Percentiles rank a stretch among this genome's conserved stretches.
Conservation (phyloP, 2,888 invertebrate genomes). For the Ceraclea dissimilis region DNA sequence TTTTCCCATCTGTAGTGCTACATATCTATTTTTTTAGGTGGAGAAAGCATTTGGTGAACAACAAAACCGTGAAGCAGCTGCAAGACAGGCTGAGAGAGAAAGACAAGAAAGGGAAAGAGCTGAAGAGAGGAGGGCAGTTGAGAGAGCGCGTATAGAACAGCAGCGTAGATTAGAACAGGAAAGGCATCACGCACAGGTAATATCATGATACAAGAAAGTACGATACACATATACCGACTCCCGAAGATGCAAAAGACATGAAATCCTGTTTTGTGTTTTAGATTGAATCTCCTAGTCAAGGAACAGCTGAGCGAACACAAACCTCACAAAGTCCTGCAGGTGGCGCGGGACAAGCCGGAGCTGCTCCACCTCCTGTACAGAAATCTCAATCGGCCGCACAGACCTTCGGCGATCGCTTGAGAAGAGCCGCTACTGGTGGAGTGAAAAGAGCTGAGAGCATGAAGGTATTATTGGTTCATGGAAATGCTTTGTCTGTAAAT, state of each 20-base stretch:
- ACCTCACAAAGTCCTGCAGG: conserved; percentile 21
- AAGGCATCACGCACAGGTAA: conserved; percentile 15
- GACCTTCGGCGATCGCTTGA: conserved; percentile 56
- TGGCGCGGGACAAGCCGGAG: conserved; percentile 32
- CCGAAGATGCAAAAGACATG: not conserved
- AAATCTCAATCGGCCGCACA: conserved; percentile 54
- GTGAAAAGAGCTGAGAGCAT: conserved; percentile 86
- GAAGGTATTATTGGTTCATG: conserved; percentile 51
- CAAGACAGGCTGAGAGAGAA: conserved; percentile 69
- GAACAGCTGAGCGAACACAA: not conserved
- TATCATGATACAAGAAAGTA: no score
- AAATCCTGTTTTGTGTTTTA: not conserved
- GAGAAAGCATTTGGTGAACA: conserved; percentile 83
- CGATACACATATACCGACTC: not conserved
- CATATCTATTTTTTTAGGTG: conserved; percentile 39
- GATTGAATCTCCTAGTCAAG: not conserved
- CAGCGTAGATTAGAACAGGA: conserved; percentile 67
- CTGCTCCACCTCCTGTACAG: conserved; percentile 42
- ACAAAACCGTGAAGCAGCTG: conserved; percentile 68
- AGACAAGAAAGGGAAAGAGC: conserved; percentile 74
- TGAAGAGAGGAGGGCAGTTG: conserved; percentile 76
- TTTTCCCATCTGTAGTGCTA: no score
- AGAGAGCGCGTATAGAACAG: conserved; percentile 85
- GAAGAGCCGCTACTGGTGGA: conserved; percentile 45
- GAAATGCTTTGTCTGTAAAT: not conserved